Base-by-base conservation (phyloP, 2,113 vertebrate genomes). In the Prunella himalayana region DNA sequence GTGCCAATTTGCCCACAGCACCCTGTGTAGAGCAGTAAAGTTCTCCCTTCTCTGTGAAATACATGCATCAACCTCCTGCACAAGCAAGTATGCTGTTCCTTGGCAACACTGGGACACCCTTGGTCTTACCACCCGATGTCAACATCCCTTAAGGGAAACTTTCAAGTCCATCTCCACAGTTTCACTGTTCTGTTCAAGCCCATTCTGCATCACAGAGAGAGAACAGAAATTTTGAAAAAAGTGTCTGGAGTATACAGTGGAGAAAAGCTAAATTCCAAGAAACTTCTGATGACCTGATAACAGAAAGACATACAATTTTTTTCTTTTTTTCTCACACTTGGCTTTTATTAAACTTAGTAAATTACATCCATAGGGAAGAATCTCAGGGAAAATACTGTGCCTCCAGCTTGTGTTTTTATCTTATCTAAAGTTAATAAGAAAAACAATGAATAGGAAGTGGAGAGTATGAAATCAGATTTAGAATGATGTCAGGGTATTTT, bases 261-360 rank as follows among this genome's bases (percentile, higher is more conserved):
- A 61, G 81, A 94, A 86, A 82, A 92, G 45, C 31, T 56, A 61
- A 94, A 95, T 89, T 88, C 53, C 37, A 78, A 82, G n/a, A 82
- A 76, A 69, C n/a, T 87, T 82, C 65, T 85, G 49, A 87, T 82
- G 57, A 87, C 44, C 70, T 0, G 15, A n/a, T 82, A 87, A 71
- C 31, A 76, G 73, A 85, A 88, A 92, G 84, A 47, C 13, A 39
- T 5, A 49, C 0, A 0, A 76, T 65, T 69, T 39, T 65, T 91
- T n/a, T n/a, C n/a, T n/a, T 94, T 82, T 94, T 82, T 84, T 92
- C 53, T 92, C 61, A 53, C 15, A 61, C 60, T 89, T 87, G 69
- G 37, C n/a, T 89, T 84, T 95, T 87, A 89, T 87, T 92, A 87
- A 83, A 89, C 49, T 78, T 81, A 53, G 51, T 44, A 94, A 95